phyloP scores from a whole-genome alignment of 2,113 vertebrate genomes.

The Channa maculata region DNA sequence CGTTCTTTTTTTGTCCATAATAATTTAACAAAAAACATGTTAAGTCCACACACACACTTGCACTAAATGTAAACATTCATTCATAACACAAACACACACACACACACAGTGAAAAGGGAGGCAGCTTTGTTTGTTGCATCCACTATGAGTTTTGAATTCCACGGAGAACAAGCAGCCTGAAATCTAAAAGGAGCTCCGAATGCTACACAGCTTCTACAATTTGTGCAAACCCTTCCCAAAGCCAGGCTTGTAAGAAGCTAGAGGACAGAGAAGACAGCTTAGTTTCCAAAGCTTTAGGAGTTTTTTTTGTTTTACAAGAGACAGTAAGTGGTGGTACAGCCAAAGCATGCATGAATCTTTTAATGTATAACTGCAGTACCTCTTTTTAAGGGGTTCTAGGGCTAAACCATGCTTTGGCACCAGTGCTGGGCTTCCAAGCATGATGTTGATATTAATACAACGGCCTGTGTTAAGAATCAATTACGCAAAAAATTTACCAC shows the following conservation, averaged over 20 bases:
- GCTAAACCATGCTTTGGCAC: slow-evolving; percentile 66
- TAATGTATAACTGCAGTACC: slow-evolving; percentile 68
- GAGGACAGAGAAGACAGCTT: slow-evolving; percentile 24
- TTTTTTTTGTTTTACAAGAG: slow-evolving; percentile 4
- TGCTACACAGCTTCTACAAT: slow-evolving; percentile 46
- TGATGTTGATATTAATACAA: slow-evolving; percentile 17
- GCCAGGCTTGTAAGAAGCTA: slow-evolving; percentile 41
- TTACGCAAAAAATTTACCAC: slow-evolving; percentile 13
- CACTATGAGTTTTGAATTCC: slow-evolving; percentile 50
- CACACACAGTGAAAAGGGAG: slow-evolving; percentile 45
- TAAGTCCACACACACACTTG: slow-evolving; percentile 39
- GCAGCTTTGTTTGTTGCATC: slow-evolving; percentile 49
- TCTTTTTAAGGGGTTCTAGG: slow-evolving; percentile 46
- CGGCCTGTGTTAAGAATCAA: slow-evolving; percentile 2
- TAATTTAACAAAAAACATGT: slow-evolving; percentile 70
- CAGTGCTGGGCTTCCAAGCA: slow-evolving; percentile 21
- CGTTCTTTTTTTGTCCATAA: slow-evolving; percentile 40
- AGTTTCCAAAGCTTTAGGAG: slow-evolving; percentile 21
- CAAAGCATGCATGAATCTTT: slow-evolving; percentile 55
- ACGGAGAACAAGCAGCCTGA: slow-evolving; percentile 39
- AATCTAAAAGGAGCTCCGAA: slow-evolving; percentile 44
- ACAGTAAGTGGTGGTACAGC: slow-evolving; percentile 21
- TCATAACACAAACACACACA: slow-evolving; percentile 43
- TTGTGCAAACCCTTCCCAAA: slow-evolving; percentile 61
- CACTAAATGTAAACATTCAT: slow-evolving; percentile 78